Evolutionary conservation across 1,140 invertebrate genomes (phyloP), one percentile per base, ranked within the genome.

Genomic region (Nebria ingens): DNA sequence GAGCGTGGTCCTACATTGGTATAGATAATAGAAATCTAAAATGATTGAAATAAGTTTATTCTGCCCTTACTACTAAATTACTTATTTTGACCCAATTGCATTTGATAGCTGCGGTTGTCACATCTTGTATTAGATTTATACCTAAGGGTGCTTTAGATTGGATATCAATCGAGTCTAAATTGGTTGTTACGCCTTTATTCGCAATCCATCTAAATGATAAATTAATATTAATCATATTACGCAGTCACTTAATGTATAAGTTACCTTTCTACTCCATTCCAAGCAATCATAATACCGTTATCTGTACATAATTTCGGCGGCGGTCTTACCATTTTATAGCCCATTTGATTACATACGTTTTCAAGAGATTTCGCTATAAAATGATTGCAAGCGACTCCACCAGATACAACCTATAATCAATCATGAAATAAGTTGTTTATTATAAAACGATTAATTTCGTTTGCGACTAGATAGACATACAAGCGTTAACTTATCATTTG

Each of bases 251-350:
- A 57, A 19, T 60, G 21, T 49, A 59, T 64, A 54, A 55, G 66
- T 29, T 70, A 65, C 68, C 83, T 87, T 73, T 97, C 93, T 25
- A 94, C 74, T 6, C 91, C 93, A 80, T 96, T 96, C 96, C 96
- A 98, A 19, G 96, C 96, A 61, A 98, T 93, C 97, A 99, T 99
- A n/a, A 96, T 78, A 17, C 95, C 97, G 82, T 99, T 99, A 70
- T 99, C 97, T 2, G 90, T 95, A 67, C 96, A 98, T 0, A 97
- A 77, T 65, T 82, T 78, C n/a, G 85, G 80, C 13, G 91, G 87
- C 17, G 95, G 93, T 59, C 85, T 78, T 42, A 79, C 78, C 17
- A 86, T 76, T 61, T 76, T 74, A 62, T 84, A 92, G 20, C 74
- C 76, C 60, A 80, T 77, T 56, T 84, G 72, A 2, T 76, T 58